phyloP scores from a whole-genome alignment of 2,797 vertebrate genomes.

The Pelobates cultripes region DNA sequence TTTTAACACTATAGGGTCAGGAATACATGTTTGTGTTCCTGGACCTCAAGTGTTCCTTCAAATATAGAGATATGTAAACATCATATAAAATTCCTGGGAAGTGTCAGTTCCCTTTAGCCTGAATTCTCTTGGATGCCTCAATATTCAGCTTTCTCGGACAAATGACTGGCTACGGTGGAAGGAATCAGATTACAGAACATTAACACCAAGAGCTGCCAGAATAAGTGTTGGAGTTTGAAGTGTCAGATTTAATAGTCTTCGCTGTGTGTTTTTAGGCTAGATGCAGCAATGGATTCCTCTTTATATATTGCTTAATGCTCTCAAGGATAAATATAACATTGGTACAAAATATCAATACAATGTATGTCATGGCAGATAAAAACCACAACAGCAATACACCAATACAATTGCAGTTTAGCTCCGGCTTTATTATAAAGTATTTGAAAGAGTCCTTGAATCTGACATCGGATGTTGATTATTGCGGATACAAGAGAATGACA shows the following conservation, averaged over 20 bases:
- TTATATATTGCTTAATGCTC: too few species aligned
- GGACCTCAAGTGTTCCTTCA: too few species aligned
- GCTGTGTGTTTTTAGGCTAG: neutral
- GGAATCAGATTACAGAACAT: neutral
- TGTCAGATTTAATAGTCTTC: conserved; percentile 6
- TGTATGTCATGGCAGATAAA: too few species aligned
- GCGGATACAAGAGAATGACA: conserved; percentile 10
- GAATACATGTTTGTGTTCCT: too few species aligned
- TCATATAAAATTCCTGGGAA: too few species aligned
- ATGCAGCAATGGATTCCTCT: neutral
- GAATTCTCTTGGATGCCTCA: neutral
- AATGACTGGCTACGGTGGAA: neutral
- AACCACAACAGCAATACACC: too few species aligned
- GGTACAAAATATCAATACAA: neutral
- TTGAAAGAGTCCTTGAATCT: conserved; percentile 27
- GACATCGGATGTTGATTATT: conserved; percentile 18
- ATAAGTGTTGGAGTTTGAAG: neutral
- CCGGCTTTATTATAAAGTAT: conserved; percentile 25
- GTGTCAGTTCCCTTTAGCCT: neutral
- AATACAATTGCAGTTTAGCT: too few species aligned
- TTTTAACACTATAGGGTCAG: too few species aligned
- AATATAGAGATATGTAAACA: too few species aligned
- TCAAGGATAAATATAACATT: neutral
- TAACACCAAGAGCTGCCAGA: neutral
- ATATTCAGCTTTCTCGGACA: neutral